These are phyloP conservation scores for Flexamia atlantica DNA, from an alignment of 2,888 invertebrate species.

Conservation along the genomic window DNA sequence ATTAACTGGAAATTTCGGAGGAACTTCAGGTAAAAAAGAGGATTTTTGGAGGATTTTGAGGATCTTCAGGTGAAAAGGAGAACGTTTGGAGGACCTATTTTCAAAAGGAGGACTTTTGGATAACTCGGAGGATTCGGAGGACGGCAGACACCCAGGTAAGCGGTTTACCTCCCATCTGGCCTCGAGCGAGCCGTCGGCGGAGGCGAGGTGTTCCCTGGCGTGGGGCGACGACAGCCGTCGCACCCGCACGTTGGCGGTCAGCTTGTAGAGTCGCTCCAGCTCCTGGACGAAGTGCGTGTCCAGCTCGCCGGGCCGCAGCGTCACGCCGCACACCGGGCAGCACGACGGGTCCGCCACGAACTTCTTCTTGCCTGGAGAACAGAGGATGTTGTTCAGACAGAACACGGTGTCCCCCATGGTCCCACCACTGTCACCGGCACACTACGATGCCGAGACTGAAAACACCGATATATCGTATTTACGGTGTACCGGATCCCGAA, in stretches of 20 bases:
- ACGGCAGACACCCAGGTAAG: too few species aligned
- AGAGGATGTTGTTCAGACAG: constrained; percentile 54
- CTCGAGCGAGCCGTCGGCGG: constrained; percentile 76
- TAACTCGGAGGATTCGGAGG: too few species aligned
- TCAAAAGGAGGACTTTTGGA: too few species aligned
- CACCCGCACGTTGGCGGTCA: constrained; percentile 72
- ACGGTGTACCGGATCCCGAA: too few species aligned
- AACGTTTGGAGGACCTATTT: too few species aligned
- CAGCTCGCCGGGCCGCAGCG: constrained; percentile 89
- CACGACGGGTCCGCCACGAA: constrained; percentile 79
- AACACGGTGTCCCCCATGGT: constrained; percentile 51
- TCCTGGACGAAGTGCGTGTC: constrained; percentile 90
- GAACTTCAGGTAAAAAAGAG: too few species aligned
- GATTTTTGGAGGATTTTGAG: too few species aligned
- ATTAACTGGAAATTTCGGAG: too few species aligned
- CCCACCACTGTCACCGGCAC: constrained; percentile 8
- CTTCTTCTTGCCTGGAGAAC: constrained; percentile 67
- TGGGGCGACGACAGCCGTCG: constrained; percentile 41
- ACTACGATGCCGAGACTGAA: too few species aligned
- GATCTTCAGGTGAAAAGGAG: too few species aligned
- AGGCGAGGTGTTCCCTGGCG: constrained; percentile 64
- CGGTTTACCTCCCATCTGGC: constrained; percentile 82
- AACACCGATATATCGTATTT: too few species aligned
- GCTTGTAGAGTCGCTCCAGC: constrained; percentile 83
- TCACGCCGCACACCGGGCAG: constrained; percentile 94